Evolutionary conservation across 2,797 vertebrate species (phyloP), one percentile per base, ranked within the genome.

Genomic region (Buceros bicornis): DNA sequence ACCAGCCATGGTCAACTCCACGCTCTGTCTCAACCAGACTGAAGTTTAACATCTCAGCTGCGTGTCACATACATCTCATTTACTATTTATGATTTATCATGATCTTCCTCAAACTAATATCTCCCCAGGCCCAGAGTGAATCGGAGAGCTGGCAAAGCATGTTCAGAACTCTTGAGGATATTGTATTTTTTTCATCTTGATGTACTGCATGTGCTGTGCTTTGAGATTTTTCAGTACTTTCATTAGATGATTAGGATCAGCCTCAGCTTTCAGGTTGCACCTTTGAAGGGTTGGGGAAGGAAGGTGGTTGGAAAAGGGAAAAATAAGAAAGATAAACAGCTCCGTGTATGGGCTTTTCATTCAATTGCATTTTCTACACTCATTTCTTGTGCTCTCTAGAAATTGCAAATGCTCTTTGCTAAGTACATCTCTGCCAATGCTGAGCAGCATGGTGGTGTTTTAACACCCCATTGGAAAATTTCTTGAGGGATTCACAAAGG

Each of bases 121-220:
- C 21, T 82, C 22, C 29, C 15, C n/a, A 31, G 37, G 33, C 19
- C 48, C 24, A 58, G 43, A 19, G 31, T 13, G 17, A 61, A 45
- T 10, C 0, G 1, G 18, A 51, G 21, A 64, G n/a, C 26, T 45
- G 53, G 35, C 0, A 1, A 47, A 3, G 25, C 24, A 11, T 13
- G 21, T 47, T 25, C 42, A 54, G 26, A 57, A 79, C 21, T 9
- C 56, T 45, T 22, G 53, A 60, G 51, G 47, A 28, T 40, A 22
- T 26, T 45, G 28, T 35, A 19, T 17, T 3, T 17, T 40, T 64
- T 62, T 22, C 26, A 37, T 16, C 15, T 24, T 31, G 66, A 22
- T 33, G 33, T 16, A 26, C 37, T 29, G n/a, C 11, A 24, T 20
- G 18, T 13, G 18, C 31, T 20, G 25, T 8, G 16, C 64, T 83